Evolutionary conservation across 1,140 invertebrate species (phyloP), one percentile per base, ranked within the genome.

Genomic region (Drosophila prosaltans): DNA sequence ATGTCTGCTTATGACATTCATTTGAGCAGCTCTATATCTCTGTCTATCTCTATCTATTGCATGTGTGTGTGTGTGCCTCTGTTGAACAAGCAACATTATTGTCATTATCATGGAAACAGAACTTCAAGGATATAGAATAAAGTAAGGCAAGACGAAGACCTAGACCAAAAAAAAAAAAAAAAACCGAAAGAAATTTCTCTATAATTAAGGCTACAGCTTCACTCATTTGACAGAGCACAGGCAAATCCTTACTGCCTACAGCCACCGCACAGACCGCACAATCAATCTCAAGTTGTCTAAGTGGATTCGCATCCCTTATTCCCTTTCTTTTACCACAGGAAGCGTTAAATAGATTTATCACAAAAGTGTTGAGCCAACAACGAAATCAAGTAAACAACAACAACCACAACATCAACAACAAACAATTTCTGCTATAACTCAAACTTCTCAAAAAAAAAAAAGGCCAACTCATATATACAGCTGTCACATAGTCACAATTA

Each of bases 1-100:
- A 63, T 79, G 69, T 69, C 82, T 86, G 82, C 72, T 76, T 36
- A 73, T 79, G 79, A 88, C 79, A 88, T 88, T 86, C 69, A 88
- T 82, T 88, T 76, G 67, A 69, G 73, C 63, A 51, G 55, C 69
- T 60, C 69, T 60, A n/a, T 26, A n/a, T 26, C 51, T 69, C 48
- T 16, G 16, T 63, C 51, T 40, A 26, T 16, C 24, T 11, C 26
- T 26, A 40, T 60, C 36, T 48, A 62, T 16, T 51, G 24, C 10
- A 1, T 51, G 10, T 9, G 2, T 48, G n/a, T 48, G 7, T 51
- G 68, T 48, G 65, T 65, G 21, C 21, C 11, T 51, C 48, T 80
- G 70, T 69, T 69, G 55, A 82, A 65, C 74, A 73, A 79, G 72
- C 65, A 76, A 81, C 75, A 80, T 76, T 72, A 74, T 81, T 81